Conservation (phyloP, 2,797 vertebrate genomes). For the Distichodus sexfasciatus region DNA sequence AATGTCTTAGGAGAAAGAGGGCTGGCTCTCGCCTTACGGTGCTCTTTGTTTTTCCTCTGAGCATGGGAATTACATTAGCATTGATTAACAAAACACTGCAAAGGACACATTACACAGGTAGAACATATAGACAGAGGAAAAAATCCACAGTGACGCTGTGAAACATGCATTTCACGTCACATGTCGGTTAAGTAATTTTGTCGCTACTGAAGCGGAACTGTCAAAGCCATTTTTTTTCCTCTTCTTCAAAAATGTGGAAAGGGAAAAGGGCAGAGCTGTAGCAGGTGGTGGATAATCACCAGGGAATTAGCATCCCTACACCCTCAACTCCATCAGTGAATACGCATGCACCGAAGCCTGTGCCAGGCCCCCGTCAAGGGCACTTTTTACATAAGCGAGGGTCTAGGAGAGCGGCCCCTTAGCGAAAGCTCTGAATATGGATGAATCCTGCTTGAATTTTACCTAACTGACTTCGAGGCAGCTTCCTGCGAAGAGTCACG, state of each 20-base stretch:
- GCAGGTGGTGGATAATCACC: slow-evolving; percentile 22
- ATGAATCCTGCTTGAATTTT: slow-evolving; percentile 37
- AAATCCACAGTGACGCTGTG: not conserved
- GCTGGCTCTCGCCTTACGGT: slow-evolving; percentile 6
- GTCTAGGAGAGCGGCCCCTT: slow-evolving; percentile 18
- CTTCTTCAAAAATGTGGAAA: not conserved
- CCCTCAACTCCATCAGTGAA: slow-evolving; percentile 49
- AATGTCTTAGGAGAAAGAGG: slow-evolving; percentile 30
- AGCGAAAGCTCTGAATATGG: slow-evolving; percentile 40
- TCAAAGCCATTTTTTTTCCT: slow-evolving; percentile 6
- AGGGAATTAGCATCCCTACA: slow-evolving; percentile 31
- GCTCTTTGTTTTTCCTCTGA: slow-evolving; percentile 34
- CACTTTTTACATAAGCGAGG: slow-evolving; percentile 43
- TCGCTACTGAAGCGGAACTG: not conserved
- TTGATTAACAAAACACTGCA: slow-evolving; percentile 25
- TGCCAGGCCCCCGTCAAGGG: slow-evolving; percentile 41
- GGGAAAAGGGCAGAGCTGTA: not conserved
- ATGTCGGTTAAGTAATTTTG: too few species aligned
- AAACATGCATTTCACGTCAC: too few species aligned
- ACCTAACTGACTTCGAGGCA: slow-evolving; percentile 12
- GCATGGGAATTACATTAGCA: slow-evolving; percentile 46
- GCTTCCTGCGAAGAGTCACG: slow-evolving; percentile 17
- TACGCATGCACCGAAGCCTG: slow-evolving; percentile 45
- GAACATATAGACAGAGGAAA: not conserved
- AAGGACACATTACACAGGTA: slow-evolving; percentile 6